Conservation (phyloP, 2,888 invertebrate species). For the Lithophane leautieri region DNA sequence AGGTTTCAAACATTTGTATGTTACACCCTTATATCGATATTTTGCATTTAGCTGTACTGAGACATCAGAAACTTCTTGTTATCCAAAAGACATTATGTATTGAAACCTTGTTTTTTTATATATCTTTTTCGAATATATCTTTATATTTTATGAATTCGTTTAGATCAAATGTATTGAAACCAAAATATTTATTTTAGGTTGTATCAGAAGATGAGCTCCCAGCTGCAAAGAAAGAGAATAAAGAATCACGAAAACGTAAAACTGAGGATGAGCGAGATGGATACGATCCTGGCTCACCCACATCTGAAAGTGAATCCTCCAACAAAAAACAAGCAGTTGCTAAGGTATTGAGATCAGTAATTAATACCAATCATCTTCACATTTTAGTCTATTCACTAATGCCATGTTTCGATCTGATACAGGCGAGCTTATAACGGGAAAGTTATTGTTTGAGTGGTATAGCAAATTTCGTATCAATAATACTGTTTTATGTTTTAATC, state of each 20-base stretch:
- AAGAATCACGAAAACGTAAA: conserved; percentile 90
- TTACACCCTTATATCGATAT: conserved; percentile 10
- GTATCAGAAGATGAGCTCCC: conserved; percentile 96
- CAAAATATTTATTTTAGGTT: conserved; percentile 80
- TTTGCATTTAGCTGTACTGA: neutral
- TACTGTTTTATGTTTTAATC: conserved; percentile 17
- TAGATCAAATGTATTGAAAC: neutral
- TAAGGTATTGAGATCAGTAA: conserved; percentile 76
- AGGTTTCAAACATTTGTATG: neutral
- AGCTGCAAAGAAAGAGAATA: conserved; percentile 90
- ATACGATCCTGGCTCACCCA: conserved; percentile 95
- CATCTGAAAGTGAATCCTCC: conserved; percentile 93
- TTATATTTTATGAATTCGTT: neutral
- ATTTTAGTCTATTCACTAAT: neutral
- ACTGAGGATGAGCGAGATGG: conserved; percentile 90
- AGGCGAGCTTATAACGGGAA: neutral
- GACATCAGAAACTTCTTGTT: neutral
- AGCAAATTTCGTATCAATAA: neutral
- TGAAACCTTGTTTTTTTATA: neutral
- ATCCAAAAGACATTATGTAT: too few species aligned
- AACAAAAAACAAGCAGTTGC: conserved; percentile 90
- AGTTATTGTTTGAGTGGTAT: neutral
- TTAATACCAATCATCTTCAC: neutral
- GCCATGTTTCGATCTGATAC: neutral
- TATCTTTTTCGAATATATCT: neutral